Evolutionary conservation across 2,888 invertebrate genomes (phyloP).

Genomic region (Venusia cambrica): DNA sequence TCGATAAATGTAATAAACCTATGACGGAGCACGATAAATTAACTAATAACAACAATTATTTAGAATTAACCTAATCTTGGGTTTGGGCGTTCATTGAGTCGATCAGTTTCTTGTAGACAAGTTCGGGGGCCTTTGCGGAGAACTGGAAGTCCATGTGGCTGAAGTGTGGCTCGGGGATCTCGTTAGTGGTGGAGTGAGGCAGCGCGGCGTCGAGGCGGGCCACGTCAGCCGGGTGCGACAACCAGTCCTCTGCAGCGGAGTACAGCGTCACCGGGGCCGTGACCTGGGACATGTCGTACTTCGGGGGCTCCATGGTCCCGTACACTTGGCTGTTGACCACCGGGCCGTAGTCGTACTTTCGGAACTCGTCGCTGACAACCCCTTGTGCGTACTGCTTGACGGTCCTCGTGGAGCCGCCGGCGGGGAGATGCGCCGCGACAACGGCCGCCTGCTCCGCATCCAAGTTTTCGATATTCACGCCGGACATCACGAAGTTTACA

Average conservation of each 20-base stretch:
- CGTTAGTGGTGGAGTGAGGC: conserved; percentile 77
- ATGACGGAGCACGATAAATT: conserved; percentile 37
- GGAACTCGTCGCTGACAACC: conserved; percentile 54
- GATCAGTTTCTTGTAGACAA: conserved; percentile 60
- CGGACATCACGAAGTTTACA: conserved; percentile 82
- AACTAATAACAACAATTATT: conserved; percentile 30
- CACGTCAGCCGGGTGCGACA: conserved; percentile 83
- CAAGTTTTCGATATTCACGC: conserved; percentile 78
- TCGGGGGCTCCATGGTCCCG: conserved; percentile 54
- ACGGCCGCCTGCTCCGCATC: conserved; percentile 77
- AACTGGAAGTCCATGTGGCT: conserved; percentile 70
- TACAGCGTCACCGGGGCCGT: conserved; percentile 61
- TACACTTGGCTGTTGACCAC: conserved; percentile 59
- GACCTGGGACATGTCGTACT: conserved; percentile 62
- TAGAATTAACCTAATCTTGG: conserved; percentile 32
- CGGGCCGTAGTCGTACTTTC: conserved; percentile 61
- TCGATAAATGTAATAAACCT: conserved; percentile 43
- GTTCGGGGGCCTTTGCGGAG: conserved; percentile 55
- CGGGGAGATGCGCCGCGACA: conserved; percentile 77
- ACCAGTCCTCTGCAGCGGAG: conserved; percentile 82
- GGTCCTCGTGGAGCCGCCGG: conserved; percentile 78
- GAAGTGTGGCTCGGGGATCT: conserved; percentile 76
- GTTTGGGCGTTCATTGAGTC: conserved; percentile 51
- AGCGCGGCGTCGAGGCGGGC: conserved; percentile 75
- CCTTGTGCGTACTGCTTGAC: conserved; percentile 80